Evolutionary conservation across 2,797 vertebrate species (phyloP).

Genomic region (Discoglossus pictus): DNA sequence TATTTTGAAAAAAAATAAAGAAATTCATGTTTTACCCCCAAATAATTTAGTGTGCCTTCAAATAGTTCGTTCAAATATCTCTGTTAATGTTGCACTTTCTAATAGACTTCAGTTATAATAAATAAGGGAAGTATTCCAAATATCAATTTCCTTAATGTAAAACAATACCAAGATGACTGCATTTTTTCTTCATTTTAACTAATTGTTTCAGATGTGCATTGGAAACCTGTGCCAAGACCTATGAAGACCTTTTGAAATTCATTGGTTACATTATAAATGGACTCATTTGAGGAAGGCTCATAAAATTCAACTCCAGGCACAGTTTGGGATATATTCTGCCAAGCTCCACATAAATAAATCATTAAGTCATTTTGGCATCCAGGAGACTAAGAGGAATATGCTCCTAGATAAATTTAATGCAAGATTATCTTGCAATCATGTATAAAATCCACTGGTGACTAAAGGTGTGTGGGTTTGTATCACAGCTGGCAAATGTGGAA

Average conservation of each 20-base stretch:
- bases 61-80: no score
- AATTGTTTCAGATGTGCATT: constrained; percentile 31
- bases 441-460: neutral
- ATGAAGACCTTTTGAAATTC: constrained; percentile 50
- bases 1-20: no score
- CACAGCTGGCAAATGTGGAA: no score
- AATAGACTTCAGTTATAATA: no score
- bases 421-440: constrained; percentile 55
- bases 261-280: constrained; percentile 64
- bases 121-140: constrained; percentile 48
- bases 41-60: no score
- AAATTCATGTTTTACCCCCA: no score
- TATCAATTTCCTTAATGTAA: constrained; percentile 45
- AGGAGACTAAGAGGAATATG: constrained; percentile 68
- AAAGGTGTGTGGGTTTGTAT: no score
- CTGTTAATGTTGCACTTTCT: no score
- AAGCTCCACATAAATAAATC: constrained; percentile 74
- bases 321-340: constrained; percentile 73
- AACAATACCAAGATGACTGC: constrained; percentile 43
- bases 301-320: constrained; percentile 72
- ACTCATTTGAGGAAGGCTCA: constrained; percentile 67
- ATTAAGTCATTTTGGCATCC: constrained; percentile 74
- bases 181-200: constrained; percentile 50
- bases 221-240: constrained; percentile 53
- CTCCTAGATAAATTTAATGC: constrained; percentile 69